Conservation (phyloP, 2,888 invertebrate genomes). For the Exocentrus adspersus region DNA sequence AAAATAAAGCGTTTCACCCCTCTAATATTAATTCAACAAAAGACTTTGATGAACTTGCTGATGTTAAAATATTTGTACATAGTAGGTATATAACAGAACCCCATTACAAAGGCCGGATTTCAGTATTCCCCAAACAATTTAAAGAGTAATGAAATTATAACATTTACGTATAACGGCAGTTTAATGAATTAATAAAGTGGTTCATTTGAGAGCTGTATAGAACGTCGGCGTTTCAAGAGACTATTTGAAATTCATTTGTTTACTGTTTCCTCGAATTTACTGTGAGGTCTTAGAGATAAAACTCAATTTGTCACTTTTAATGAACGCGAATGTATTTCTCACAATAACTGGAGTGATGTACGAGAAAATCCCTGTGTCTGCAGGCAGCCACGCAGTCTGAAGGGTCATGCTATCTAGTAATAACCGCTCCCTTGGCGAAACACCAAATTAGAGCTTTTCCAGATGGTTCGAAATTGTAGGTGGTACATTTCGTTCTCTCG, state of each 20-base stretch:
- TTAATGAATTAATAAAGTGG: slow-evolving; percentile 1
- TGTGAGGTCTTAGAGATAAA: slow-evolving; percentile 27
- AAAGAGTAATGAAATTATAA: not conserved
- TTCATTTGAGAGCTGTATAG: not conserved
- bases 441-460: slow-evolving; percentile 38
- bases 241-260: slow-evolving; percentile 1
- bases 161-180: not conserved
- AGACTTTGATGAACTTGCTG: too few species aligned
- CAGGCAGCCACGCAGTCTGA: slow-evolving; percentile 33
- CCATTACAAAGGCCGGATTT: not conserved
- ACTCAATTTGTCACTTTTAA: slow-evolving; percentile 39
- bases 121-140: not conserved
- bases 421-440: slow-evolving; percentile 37
- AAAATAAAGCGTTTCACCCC: too few species aligned
- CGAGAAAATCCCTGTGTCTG: slow-evolving; percentile 31
- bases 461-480: not conserved
- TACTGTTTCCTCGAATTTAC: slow-evolving; percentile 22
- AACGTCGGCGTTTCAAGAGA: not conserved
- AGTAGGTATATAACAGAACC: not conserved
- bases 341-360: slow-evolving; percentile 19
- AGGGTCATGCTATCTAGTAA: slow-evolving; percentile 42
- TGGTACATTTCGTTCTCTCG: slow-evolving; percentile 22
- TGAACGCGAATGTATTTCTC: slow-evolving; percentile 36
- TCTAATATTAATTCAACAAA: too few species aligned
- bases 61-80: too few species aligned